These are phyloP conservation scores for Stegana nigrithorax DNA, from an alignment of 2,888 invertebrate species.

Conservation along the genomic window DNA sequence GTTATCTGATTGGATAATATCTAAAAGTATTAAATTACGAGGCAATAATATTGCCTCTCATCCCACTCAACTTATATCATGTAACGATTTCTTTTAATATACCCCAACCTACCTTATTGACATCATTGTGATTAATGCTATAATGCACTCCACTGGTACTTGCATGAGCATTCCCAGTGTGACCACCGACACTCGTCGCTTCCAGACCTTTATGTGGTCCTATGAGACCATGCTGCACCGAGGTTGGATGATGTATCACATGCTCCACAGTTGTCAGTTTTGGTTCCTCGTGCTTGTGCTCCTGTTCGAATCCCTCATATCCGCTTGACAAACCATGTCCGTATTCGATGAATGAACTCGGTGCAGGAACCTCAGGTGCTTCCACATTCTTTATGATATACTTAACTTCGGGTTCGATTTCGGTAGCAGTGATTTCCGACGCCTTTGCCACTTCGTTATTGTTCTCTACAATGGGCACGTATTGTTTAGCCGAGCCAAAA, in stretches of 20 bases:
- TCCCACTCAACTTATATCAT: neutral
- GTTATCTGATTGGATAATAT: too few relatives aligned
- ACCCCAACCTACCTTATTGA: constrained; percentile 2
- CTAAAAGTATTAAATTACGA: too few relatives aligned
- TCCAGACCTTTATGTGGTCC: constrained; percentile 1
- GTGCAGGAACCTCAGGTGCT: constrained; percentile 39
- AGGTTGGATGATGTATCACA: constrained; percentile 39
- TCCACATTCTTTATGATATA: constrained; percentile 20
- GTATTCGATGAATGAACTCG: constrained; percentile 49
- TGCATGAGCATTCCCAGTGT: neutral
- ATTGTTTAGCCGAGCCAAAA: constrained; percentile 49
- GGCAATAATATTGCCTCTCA: too few relatives aligned
- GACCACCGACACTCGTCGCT: neutral
- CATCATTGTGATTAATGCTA: neutral
- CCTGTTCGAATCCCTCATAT: constrained; percentile 50
- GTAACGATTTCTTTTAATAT: neutral
- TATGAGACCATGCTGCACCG: constrained; percentile 26
- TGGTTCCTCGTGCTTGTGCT: constrained; percentile 22
- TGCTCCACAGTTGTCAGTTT: constrained; percentile 42
- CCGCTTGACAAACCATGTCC: constrained; percentile 61
- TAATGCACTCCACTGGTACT: constrained; percentile 1
- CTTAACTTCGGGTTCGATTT: constrained; percentile 34
- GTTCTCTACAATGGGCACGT: constrained; percentile 61
- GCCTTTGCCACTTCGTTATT: constrained; percentile 22
- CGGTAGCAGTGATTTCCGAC: neutral